Percentiles rank a stretch among this genome's conserved stretches.
Conservation (phyloP, 2,888 invertebrate genomes). For the Schizotus pectinicornis region DNA sequence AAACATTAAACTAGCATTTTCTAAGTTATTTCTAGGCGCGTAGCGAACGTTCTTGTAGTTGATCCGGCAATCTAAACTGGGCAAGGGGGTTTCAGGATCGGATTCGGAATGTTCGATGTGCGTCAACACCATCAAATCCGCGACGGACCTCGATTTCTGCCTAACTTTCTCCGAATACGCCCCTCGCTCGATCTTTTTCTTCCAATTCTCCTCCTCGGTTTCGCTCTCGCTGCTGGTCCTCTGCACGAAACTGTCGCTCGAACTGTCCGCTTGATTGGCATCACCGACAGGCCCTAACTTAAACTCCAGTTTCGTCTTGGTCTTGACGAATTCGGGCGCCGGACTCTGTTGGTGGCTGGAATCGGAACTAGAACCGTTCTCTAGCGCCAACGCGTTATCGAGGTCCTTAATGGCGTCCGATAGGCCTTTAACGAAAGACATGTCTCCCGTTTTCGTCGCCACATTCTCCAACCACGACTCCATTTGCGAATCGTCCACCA, state of each 20-base stretch:
- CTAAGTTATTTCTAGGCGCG: conserved; percentile 50
- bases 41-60: conserved; percentile 57
- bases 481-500: conserved; percentile 47
- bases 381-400: conserved; percentile 67
- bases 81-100: conserved; percentile 62
- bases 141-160: conserved; percentile 70
- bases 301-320: conserved; percentile 48
- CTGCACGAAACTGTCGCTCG: conserved; percentile 45
- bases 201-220: conserved; percentile 70
- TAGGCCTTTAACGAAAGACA: conserved; percentile 65
- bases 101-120: conserved; percentile 70
- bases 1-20: conserved; percentile 54
- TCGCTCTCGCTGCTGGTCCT: conserved; percentile 63
- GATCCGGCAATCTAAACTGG: conserved; percentile 53
- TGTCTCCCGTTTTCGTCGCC: conserved; percentile 66
- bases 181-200: conserved; percentile 65
- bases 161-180: conserved; percentile 68
- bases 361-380: conserved; percentile 66
- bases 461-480: conserved; percentile 69
- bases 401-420: conserved; percentile 70
- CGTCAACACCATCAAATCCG: conserved; percentile 71
- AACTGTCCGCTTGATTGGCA: conserved; percentile 43
- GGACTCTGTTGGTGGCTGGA: conserved; percentile 64
- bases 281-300: conserved; percentile 50
- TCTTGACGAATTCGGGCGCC: conserved; percentile 55